phyloP scores from a whole-genome alignment of 2,888 invertebrate genomes.

The Dryomyza anilis region DNA sequence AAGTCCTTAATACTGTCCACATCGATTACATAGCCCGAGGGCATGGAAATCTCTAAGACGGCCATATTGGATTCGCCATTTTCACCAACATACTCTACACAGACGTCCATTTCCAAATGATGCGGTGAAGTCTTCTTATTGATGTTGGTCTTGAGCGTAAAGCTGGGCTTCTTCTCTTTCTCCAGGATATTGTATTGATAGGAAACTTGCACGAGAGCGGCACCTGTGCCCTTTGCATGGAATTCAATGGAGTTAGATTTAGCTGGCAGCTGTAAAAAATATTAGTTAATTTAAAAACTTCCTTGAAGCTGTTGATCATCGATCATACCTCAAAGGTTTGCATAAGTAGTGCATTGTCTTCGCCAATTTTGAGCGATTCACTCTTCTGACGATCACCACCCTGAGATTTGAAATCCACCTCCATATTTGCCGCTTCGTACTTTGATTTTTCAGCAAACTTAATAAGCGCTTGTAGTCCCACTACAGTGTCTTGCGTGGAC shows the following conservation, averaged over 20 bases:
- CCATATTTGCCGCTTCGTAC: constrained; percentile 63
- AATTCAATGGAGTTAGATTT: constrained; percentile 70
- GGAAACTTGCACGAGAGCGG: constrained; percentile 77
- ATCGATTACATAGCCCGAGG: constrained; percentile 88
- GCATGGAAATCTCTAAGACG: constrained; percentile 87
- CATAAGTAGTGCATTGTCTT: constrained; percentile 78
- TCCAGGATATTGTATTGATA: constrained; percentile 85
- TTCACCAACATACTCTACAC: constrained; percentile 69
- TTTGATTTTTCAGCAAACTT: constrained; percentile 61
- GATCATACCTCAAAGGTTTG: constrained; percentile 78
- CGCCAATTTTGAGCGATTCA: constrained; percentile 69
- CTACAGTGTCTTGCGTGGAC: constrained; percentile 78
- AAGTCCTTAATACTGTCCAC: constrained; percentile 73
- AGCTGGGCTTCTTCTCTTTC: constrained; percentile 84
- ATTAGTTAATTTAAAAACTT: no score
- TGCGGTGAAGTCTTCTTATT: no score
- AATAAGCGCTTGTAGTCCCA: constrained; percentile 73
- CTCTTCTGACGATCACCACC: constrained; percentile 52
- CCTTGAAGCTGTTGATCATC: no score
- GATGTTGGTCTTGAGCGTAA: constrained; percentile 82
- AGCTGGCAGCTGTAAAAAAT: constrained; percentile 45
- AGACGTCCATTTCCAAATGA: constrained; percentile 81
- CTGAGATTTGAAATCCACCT: constrained; percentile 65
- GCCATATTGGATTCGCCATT: constrained; percentile 81
- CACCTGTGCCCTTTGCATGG: constrained; percentile 79